Evolutionary conservation across 2,113 vertebrate species (phyloP).

Genomic region (Egretta garzetta): DNA sequence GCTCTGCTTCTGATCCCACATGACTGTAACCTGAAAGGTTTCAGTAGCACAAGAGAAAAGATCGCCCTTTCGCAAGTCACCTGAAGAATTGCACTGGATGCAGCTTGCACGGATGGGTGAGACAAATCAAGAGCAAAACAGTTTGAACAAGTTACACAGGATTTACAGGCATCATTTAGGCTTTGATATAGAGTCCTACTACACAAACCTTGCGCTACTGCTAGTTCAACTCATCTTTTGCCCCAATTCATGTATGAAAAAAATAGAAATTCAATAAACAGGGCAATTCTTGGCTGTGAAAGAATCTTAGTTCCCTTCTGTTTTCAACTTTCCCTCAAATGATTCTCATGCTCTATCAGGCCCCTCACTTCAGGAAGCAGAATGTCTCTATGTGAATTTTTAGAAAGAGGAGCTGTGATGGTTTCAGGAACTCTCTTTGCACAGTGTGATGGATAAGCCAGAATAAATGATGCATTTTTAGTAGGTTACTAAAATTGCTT

Average conservation of each 20-base stretch:
- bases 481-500: not conserved
- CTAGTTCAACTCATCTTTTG: not conserved
- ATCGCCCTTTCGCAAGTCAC: not conserved
- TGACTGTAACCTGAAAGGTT: not conserved
- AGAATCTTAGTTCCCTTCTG: not conserved
- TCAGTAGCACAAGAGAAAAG: not conserved
- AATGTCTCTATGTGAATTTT: not conserved
- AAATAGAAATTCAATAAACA: not conserved
- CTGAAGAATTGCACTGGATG: not conserved
- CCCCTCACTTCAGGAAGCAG: not conserved
- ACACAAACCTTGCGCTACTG: not conserved
- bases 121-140: not conserved
- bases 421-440: not conserved
- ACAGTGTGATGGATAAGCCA: not conserved
- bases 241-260: not conserved
- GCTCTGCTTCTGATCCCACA: not conserved
- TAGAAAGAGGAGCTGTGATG: not conserved
- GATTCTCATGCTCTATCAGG: not conserved
- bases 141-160: not conserved
- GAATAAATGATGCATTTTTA: not conserved
- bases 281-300: not conserved
- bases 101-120: not conserved
- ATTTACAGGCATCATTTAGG: not conserved
- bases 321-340: not conserved
- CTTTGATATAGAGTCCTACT: not conserved